A percentile compares a stretch with the other conserved stretches of the same genome.
Conservation (phyloP, 2,797 vertebrate genomes). For the Naso thynnoides region DNA sequence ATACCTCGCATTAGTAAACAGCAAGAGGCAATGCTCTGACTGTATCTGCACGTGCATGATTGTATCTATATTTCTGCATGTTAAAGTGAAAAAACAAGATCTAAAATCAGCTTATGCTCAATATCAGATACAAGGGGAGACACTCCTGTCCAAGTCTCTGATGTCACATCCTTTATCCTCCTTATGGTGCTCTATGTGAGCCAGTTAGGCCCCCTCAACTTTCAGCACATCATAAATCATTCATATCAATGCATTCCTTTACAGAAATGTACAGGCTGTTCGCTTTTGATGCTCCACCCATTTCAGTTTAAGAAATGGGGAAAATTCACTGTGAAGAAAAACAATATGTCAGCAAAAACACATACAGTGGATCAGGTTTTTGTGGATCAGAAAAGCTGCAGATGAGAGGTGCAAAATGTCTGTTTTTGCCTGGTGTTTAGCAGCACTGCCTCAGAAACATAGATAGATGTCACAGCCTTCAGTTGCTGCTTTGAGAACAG, state of each 20-base stretch:
- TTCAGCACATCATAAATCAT: not conserved
- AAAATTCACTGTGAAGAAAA: not conserved
- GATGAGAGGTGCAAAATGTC: conserved; percentile 20
- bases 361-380: not conserved
- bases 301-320: not conserved
- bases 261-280: not conserved
- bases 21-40: not conserved
- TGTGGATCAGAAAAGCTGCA: not conserved
- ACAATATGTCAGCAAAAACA: not conserved
- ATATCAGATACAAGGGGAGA: not conserved
- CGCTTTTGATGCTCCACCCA: not conserved
- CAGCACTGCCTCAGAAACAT: not conserved
- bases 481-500: not conserved
- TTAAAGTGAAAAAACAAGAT: not conserved
- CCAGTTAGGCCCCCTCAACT: not conserved
- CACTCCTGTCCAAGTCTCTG: not conserved
- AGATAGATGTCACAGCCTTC: not conserved
- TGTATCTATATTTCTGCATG: not conserved
- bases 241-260: not conserved
- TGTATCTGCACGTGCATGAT: not conserved
- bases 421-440: conserved; percentile 2
- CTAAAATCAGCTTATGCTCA: not conserved
- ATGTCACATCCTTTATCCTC: not conserved
- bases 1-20: not conserved
- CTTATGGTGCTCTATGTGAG: not conserved